Evolutionary conservation across 1,140 invertebrate genomes (phyloP).

Genomic region (Agrilus planipennis): DNA sequence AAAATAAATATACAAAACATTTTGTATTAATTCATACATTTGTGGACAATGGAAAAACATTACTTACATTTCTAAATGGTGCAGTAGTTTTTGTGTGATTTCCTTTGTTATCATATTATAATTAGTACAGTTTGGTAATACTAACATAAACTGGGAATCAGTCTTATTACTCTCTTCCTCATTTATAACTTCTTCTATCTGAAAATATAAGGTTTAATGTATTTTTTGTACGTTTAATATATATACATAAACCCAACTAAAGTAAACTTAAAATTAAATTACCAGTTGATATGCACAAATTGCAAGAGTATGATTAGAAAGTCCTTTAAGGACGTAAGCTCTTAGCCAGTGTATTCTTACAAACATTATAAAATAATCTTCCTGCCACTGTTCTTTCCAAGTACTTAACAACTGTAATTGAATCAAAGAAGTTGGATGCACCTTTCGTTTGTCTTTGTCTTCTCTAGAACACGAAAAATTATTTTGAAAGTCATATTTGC

Average conservation of each 20-base stretch:
- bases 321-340: constrained; percentile 39
- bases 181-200: constrained; percentile 32
- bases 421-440: constrained; percentile 16
- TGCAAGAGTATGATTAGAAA: constrained; percentile 37
- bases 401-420: constrained; percentile 30
- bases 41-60: no score
- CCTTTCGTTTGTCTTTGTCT: not conserved
- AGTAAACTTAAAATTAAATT: constrained; percentile 9
- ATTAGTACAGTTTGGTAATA: constrained; percentile 39
- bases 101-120: constrained; percentile 36
- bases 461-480: constrained; percentile 1
- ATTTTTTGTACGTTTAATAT: not conserved
- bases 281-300: constrained; percentile 37
- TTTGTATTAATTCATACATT: no score
- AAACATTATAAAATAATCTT: constrained; percentile 34
- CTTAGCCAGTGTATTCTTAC: constrained; percentile 42
- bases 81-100: constrained; percentile 36
- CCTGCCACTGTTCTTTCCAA: constrained; percentile 31
- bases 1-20: no score
- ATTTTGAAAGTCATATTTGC: no score
- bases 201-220: constrained; percentile 11
- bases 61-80: constrained; percentile 37
- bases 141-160: constrained; percentile 32
- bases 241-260: not conserved
- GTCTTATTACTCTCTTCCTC: constrained; percentile 24